Percentiles rank a stretch among this genome's conserved stretches.
phyloP scores from a whole-genome alignment of 2,113 vertebrate species.

The Ornithorhynchus anatinus region DNA sequence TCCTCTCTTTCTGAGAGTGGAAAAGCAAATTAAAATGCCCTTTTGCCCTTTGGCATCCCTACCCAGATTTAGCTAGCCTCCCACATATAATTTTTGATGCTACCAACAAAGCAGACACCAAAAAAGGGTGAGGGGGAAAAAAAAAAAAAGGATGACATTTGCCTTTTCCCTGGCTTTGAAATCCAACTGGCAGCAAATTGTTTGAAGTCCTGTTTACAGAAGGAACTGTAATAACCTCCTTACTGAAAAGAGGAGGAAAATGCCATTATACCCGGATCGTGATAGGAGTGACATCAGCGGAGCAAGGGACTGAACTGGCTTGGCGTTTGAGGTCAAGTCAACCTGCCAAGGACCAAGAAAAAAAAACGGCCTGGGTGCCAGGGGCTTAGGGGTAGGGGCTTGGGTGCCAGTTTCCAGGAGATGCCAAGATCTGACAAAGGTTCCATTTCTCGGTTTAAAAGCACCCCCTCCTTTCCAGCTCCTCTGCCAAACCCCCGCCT shows the following conservation, averaged over 20 bases:
- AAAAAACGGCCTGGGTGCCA: neutral
- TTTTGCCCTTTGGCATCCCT: constrained; percentile 24
- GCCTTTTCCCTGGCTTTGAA: constrained; percentile 61
- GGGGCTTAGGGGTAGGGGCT: neutral
- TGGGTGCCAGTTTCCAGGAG: constrained; percentile 8
- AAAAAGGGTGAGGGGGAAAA: constrained; percentile 19
- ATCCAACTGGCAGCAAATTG: constrained; percentile 60
- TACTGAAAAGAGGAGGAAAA: constrained; percentile 38
- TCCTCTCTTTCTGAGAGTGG: constrained; percentile 29
- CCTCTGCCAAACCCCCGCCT: neutral
- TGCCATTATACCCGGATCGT: constrained; percentile 20
- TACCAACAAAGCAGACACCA: constrained; percentile 70
- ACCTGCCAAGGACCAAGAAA: neutral
- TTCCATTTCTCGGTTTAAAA: neutral
- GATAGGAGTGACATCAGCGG: constrained; percentile 11
- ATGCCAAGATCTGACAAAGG: constrained; percentile 9
- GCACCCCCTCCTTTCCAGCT: neutral
- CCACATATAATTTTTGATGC: constrained; percentile 46
- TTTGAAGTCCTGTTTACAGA: constrained; percentile 57
- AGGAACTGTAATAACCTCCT: constrained; percentile 47
- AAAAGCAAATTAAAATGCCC: constrained; percentile 55
- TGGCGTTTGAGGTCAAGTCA: neutral
- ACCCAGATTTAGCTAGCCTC: constrained; percentile 40
- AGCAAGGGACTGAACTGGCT: constrained; percentile 15
- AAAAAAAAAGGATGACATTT: constrained; percentile 47